Evolutionary conservation across 1,140 invertebrate genomes (phyloP), one percentile per base, ranked within the genome.

Genomic region (Neodiprion pinetum): DNA sequence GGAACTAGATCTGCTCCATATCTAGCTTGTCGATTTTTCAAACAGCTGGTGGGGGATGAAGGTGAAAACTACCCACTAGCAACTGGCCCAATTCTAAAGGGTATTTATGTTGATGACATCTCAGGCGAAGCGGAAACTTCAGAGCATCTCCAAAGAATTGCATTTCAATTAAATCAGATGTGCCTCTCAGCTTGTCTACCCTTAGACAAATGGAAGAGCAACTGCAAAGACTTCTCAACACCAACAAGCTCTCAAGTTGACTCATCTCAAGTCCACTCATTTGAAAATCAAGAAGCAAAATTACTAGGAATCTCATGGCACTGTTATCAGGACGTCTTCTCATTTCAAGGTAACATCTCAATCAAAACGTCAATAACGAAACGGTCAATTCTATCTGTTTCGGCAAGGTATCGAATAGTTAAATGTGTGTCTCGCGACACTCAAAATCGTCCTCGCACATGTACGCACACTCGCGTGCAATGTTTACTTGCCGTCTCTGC

Each of bases 1-100:
- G 87, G 87, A 8, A 84, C 81, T 67, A 49, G 77, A 9, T 75
- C 73, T 10, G 80, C 80, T 28, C 79, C 83, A 8, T 86, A 78
- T 77, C 71, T 82, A 47, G 83, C 85, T 1, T 78, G 74, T 7
- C 53, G 77, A 48, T 67, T 61, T 14, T 66, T 84, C 1, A 65
- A 76, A 14, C 69, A 79, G 40, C 61, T 83, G 7, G 81, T 76
- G 9, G 14, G 53, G n/a, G 67, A 76, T 50, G 14, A 78, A n/a
- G 40, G 74, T 50, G 21, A 70, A 28, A 7, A 76, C 4, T 80
- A 11, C 71, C 72, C 75, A 1, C 3, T 9, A 23, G 74, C 74
- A 5, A 53, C 53, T 21, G 8, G 21, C 1, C 48, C 72, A 7
- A 23, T 78, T 8, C 7, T 47, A 14, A 61, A 70, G 7, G 70